Percentiles rank a stretch among this genome's conserved stretches.
These are phyloP conservation scores for Meriones unguiculatus DNA, from an alignment of 2,113 vertebrate genomes.

Conservation along the genomic window DNA sequence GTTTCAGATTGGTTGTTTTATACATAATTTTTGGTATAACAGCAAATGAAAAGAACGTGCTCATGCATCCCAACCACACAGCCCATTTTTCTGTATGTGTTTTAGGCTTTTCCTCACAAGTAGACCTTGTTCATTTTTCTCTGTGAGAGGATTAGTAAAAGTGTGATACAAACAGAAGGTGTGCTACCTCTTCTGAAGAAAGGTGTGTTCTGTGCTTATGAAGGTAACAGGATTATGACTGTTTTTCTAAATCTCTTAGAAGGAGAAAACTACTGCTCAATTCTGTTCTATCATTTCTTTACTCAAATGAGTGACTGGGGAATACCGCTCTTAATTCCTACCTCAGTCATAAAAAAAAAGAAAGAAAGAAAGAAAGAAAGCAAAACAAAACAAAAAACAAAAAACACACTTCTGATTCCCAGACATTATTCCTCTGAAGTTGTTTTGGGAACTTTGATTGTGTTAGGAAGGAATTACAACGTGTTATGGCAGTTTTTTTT, in stretches of 20 bases:
- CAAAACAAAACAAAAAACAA: no score
- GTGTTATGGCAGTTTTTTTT: neutral
- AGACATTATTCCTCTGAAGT: neutral
- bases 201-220: neutral
- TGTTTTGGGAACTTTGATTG: neutral
- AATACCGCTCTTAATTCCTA: neutral
- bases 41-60: neutral
- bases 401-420: neutral
- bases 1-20: neutral
- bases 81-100: neutral
- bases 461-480: neutral
- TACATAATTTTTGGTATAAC: neutral
- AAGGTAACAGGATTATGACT: neutral
- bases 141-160: neutral
- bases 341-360: neutral
- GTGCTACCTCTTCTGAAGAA: neutral
- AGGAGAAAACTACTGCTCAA: neutral
- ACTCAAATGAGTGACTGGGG: neutral
- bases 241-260: neutral
- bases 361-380: no score
- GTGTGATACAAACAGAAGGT: neutral
- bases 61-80: neutral
- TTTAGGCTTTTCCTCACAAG: neutral
- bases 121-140: neutral
- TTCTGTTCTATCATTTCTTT: neutral